Evolutionary conservation across 2,888 invertebrate species (phyloP), one percentile per base, ranked within the genome.

Genomic region (Sipha maydis): DNA sequence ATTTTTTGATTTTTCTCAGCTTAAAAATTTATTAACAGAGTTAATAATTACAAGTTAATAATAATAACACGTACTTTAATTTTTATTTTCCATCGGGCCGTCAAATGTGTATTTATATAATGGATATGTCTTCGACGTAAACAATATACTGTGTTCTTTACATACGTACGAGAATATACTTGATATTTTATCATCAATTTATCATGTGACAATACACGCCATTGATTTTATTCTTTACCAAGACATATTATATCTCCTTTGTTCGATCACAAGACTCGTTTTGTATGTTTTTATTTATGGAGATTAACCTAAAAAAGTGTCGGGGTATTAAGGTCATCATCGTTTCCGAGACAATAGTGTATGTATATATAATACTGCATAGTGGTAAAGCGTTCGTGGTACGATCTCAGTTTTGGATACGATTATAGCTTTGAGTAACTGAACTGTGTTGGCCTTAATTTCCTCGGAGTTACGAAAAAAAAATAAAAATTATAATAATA

Each of bases 241-340:
- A 19, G 61, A 61, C 48, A 48, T 48, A 48, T 48, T 48, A 48
- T 48, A 48, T 48, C 48, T 7, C 61, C 25, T n/a, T 28, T 80
- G 61, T 69, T 82, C 21, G 41, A 67, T 17, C 38, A 2, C 31
- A 25, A 9, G 41, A 69, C 1, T 67, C 38, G 41, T 69, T 67
- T 69, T 41, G 48, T 80, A 80, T 21, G 14, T 82, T 69, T 38
- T 82, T 41, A 69, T 82, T 28, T 71, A 83, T 34, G 71, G 31
- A 83, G 34, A 73, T 83, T 56, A 73, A 19, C n/a, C 54, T n/a
- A 34, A 56, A 83, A 83, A 83, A n/a, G 73, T 73, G 73, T 54
- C 19, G 54, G 34, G 4, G 73, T 34, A 83, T 83, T 73, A 73
- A 83, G 75, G 83, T 56, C 48, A 48, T 48, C 83, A 31, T 56